phyloP scores from a whole-genome alignment of 2,797 vertebrate species.

The Peromyscus nudipes region DNA sequence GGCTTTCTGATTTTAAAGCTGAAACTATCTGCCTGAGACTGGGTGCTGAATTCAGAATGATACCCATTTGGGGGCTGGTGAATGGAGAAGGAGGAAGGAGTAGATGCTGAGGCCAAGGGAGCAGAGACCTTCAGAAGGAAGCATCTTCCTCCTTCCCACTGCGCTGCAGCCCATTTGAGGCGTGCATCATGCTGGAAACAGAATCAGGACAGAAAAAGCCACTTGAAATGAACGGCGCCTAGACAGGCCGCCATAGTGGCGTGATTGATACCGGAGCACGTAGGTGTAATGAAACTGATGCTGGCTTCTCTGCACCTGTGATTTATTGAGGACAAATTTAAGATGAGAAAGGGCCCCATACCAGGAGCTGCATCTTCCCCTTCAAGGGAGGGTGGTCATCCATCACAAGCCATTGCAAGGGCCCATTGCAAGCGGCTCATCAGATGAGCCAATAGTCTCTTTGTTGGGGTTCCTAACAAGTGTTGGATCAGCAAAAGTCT shows the following conservation, averaged over 20 bases:
- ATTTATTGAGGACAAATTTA: slow-evolving; percentile 94
- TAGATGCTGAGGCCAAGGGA: neutral
- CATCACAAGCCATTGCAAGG: slow-evolving; percentile 97
- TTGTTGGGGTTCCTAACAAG: slow-evolving; percentile 99
- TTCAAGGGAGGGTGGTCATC: slow-evolving; percentile 95
- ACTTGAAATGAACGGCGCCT: slow-evolving; percentile 90
- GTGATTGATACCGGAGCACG: slow-evolving; percentile 93
- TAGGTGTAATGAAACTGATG: slow-evolving; percentile 94
- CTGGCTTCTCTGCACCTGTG: slow-evolving; percentile 92
- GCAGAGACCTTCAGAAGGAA: slow-evolving; percentile 7
- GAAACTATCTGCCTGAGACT: neutral
- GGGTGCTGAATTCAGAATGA: neutral
- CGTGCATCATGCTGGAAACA: slow-evolving; percentile 85
- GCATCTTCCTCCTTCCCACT: neutral
- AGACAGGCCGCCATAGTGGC: slow-evolving; percentile 89
- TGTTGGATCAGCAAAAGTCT: slow-evolving; percentile 99
- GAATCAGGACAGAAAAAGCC: slow-evolving; percentile 88
- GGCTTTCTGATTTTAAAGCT: neutral
- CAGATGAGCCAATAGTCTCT: slow-evolving; percentile 98
- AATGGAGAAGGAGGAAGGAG: slow-evolving; percentile 30
- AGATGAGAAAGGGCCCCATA: slow-evolving; percentile 94
- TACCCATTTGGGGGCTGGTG: neutral
- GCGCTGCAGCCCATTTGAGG: slow-evolving; percentile 80
- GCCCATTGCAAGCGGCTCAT: slow-evolving; percentile 97
- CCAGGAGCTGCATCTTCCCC: slow-evolving; percentile 92